Conservation (phyloP, 2,888 invertebrate genomes). For the Yponomeuta malinellus region DNA sequence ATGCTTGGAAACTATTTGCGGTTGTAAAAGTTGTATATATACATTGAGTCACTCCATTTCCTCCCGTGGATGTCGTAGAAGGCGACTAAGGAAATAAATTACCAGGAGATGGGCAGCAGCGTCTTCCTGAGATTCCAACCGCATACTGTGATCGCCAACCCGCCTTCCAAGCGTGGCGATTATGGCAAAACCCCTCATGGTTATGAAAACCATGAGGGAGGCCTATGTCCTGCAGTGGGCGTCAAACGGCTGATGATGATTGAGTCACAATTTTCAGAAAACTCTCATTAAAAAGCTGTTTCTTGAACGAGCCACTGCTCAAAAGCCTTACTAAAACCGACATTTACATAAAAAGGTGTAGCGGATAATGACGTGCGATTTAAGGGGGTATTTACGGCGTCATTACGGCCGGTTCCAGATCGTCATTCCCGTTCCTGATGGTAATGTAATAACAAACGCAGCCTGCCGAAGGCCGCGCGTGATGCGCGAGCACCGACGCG, state of each 20-base stretch:
- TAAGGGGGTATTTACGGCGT: neutral
- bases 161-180: no score
- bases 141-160: no score
- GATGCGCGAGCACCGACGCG: neutral
- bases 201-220: no score
- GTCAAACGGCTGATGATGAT: no score
- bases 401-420: neutral
- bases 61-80: no score
- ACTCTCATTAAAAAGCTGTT: neutral
- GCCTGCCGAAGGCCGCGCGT: neutral
- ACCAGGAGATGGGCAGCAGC: no score
- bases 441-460: neutral
- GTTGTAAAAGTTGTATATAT: no score
- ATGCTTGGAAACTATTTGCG: no score
- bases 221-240: no score
- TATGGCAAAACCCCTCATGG: no score
- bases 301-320: neutral
- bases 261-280: neutral
- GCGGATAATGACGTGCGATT: neutral
- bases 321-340: neutral
- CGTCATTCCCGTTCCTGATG: neutral
- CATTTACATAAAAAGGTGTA: neutral
- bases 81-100: no score
- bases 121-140: no score
- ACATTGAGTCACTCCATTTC: neutral